These are phyloP conservation scores for Erpobdella octoculata DNA, from an alignment of 2,888 invertebrate species.

Conservation along the genomic window DNA sequence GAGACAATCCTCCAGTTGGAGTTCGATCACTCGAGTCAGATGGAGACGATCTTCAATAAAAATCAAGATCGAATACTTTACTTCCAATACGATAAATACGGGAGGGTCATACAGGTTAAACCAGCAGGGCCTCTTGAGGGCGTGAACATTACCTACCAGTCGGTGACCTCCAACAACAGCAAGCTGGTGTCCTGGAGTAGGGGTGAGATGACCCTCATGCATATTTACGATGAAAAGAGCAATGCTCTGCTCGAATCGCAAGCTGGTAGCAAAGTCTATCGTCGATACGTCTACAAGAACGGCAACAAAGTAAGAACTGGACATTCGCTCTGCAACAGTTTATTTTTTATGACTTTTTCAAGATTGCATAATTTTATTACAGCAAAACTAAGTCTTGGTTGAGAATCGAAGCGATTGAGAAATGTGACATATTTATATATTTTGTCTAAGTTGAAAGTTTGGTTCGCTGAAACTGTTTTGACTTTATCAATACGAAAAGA, in stretches of 20 bases:
- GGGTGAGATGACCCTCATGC: slow-evolving; percentile 59
- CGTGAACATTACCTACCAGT: slow-evolving; percentile 78
- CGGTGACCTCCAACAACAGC: slow-evolving; percentile 70
- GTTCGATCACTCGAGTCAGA: slow-evolving; percentile 42
- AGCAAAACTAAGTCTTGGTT: too few species aligned
- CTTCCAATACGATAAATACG: slow-evolving; percentile 79
- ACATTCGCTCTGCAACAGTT: too few species aligned
- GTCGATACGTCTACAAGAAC: slow-evolving; percentile 83
- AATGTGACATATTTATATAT: too few species aligned
- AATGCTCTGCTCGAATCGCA: slow-evolving; percentile 72
- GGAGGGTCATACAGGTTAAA: slow-evolving; percentile 62
- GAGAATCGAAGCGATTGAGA: too few species aligned
- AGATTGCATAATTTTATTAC: too few species aligned
- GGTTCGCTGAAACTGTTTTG: too few species aligned
- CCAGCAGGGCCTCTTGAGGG: slow-evolving; percentile 66
- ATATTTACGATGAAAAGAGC: slow-evolving; percentile 31
- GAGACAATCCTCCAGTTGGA: background rate
- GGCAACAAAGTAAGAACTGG: slow-evolving; percentile 62
- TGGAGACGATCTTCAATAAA: slow-evolving; percentile 80
- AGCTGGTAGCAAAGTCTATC: slow-evolving; percentile 79
- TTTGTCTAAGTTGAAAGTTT: too few species aligned
- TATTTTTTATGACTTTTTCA: too few species aligned
- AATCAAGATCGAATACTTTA: slow-evolving; percentile 73
- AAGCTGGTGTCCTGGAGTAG: slow-evolving; percentile 81
- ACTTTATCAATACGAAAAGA: too few species aligned